phyloP scores from a whole-genome alignment of 2,888 invertebrate genomes.

The Allacma fusca region DNA sequence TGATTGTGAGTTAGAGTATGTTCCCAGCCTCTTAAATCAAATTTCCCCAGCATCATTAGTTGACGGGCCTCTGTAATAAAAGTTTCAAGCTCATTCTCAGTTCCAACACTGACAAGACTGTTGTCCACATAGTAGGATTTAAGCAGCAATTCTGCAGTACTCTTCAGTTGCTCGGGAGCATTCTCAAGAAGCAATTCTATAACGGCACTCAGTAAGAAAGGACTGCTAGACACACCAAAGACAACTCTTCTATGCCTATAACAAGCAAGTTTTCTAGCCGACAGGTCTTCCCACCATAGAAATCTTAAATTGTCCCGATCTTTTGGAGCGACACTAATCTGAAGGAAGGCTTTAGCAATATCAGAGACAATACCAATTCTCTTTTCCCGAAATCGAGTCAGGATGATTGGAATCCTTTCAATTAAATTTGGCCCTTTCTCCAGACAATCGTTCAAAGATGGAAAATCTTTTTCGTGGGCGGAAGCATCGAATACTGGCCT shows the following conservation, averaged over 20 bases:
- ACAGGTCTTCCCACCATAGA: constrained; percentile 53
- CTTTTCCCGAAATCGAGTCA: constrained; percentile 14
- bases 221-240: constrained; percentile 51
- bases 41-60: no score
- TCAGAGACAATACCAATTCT: constrained; percentile 56
- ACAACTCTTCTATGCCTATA: constrained; percentile 58
- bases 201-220: constrained; percentile 7
- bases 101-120: no score
- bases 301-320: constrained; percentile 62
- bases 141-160: no score
- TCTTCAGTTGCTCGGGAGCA: no score
- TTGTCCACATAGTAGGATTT: no score
- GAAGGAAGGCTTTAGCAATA: constrained; percentile 62
- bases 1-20: not conserved
- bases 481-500: constrained; percentile 29
- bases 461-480: constrained; percentile 6
- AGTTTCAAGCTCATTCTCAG: no score
- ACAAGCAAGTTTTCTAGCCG: constrained; percentile 27
- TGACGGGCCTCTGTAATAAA: no score
- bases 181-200: not conserved
- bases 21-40: not conserved
- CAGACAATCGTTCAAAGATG: constrained; percentile 52
- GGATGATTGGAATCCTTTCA: constrained; percentile 41
- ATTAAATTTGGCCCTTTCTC: constrained; percentile 37
- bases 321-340: constrained; percentile 55